Percentiles rank a stretch among this genome's conserved stretches.
These are phyloP conservation scores for Trissolcus basalis DNA, from an alignment of 1,140 invertebrate genomes.

Conservation along the genomic window DNA sequence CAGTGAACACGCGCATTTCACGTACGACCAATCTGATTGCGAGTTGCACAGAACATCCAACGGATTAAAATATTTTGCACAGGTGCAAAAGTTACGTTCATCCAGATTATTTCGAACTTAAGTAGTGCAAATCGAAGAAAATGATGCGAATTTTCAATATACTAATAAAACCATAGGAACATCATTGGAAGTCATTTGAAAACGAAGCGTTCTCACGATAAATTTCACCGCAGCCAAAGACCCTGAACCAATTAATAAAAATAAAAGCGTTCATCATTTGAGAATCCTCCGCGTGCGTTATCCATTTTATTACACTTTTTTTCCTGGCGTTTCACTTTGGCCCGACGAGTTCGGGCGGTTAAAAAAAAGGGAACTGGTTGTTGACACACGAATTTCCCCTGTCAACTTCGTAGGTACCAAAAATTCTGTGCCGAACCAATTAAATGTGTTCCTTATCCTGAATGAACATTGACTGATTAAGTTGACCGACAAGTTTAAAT, in stretches of 20 bases:
- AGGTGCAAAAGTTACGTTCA: conserved; percentile 8
- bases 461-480: conserved; percentile 22
- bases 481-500: conserved; percentile 11
- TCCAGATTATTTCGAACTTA: conserved; percentile 4
- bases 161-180: too few species aligned
- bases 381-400: conserved; percentile 2
- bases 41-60: too few species aligned
- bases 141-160: too few species aligned
- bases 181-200: too few species aligned
- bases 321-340: too few species aligned
- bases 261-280: not conserved
- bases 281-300: too few species aligned
- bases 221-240: too few species aligned
- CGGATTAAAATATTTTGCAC: not conserved
- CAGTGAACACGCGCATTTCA: conserved; percentile 27
- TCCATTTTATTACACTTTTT: too few species aligned
- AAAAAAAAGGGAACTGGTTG: too few species aligned
- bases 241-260: not conserved
- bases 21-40: conserved; percentile 15
- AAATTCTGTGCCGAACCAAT: conserved; percentile 1
- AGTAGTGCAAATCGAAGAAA: conserved; percentile 1
- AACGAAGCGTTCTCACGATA: too few species aligned
- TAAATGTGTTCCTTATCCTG: not conserved
- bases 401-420: conserved; percentile 1
- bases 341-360: not conserved